Evolutionary conservation across 2,888 invertebrate species (phyloP).

Genomic region (Cremastinae sp.): DNA sequence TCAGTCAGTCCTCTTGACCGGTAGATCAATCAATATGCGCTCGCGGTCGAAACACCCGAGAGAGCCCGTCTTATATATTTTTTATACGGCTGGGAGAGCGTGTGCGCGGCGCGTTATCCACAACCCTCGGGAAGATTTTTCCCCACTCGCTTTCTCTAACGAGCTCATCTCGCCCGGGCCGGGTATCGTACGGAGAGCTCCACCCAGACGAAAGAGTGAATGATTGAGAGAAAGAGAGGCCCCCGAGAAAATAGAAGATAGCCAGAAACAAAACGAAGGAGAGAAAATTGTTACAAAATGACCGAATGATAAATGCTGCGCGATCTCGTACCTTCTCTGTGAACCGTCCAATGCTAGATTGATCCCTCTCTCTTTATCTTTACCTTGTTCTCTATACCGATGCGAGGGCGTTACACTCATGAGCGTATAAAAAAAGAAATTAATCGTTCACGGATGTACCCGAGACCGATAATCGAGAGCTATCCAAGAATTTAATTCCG

Average conservation of each 20-base stretch:
- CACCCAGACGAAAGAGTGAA: conserved; percentile 34
- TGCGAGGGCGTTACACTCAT: conserved; percentile 70
- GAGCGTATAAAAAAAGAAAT: conserved; percentile 9
- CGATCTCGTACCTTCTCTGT: conserved; percentile 47
- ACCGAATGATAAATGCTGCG: conserved; percentile 72
- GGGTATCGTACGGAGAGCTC: conserved; percentile 27
- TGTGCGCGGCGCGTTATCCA: conserved; percentile 27
- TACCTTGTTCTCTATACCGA: conserved; percentile 47
- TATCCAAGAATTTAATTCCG: background rate
- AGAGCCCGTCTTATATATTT: conserved; percentile 8
- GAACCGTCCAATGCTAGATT: conserved; percentile 48
- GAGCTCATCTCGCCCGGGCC: conserved; percentile 73
- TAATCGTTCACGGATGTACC: background rate
- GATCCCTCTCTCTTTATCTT: conserved; percentile 55
- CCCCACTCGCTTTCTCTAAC: conserved; percentile 69
- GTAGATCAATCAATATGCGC: conserved; percentile 77
- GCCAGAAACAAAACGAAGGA: conserved; percentile 67
- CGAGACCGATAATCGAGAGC: conserved; percentile 5
- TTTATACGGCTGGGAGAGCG: conserved; percentile 51
- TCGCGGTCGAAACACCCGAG: conserved; percentile 65
- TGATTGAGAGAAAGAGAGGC: conserved; percentile 17
- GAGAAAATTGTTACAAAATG: conserved; percentile 77
- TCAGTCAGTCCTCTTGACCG: conserved; percentile 74
- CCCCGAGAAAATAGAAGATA: conserved; percentile 39
- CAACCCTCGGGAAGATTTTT: conserved; percentile 50